Evolutionary conservation across 64 coral and sea anemone species (phyloP).

Genomic region (Actinia equina): DNA sequence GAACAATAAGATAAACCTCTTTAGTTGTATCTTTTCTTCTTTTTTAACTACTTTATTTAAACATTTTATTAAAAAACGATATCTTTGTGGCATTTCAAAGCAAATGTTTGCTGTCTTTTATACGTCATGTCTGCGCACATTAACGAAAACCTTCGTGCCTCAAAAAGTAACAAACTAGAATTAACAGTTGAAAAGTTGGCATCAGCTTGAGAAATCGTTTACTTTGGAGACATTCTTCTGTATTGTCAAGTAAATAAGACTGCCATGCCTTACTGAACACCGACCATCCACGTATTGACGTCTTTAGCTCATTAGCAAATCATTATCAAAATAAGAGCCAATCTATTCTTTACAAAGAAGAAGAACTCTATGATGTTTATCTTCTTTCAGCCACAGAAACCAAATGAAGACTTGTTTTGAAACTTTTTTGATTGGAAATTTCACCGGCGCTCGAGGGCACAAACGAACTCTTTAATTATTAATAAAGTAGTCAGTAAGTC

Average conservation of each 20-base stretch:
- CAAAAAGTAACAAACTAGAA: no score
- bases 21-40: neutral
- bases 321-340: neutral
- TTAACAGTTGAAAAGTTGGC: no score
- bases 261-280: no score
- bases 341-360: neutral
- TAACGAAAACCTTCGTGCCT: no score
- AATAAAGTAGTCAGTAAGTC: neutral
- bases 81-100: neutral
- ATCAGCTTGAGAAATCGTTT: no score
- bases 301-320: neutral
- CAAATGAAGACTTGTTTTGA: neutral
- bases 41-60: conserved; percentile 10
- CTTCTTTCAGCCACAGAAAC: neutral
- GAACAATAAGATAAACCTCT: neutral
- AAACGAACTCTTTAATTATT: neutral
- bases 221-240: no score
- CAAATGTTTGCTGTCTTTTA: no score
- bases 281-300: no score
- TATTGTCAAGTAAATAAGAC: no score
- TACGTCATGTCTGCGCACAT: no score
- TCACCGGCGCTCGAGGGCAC: neutral
- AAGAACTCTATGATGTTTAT: neutral
- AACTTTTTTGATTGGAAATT: neutral
- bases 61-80: neutral